phyloP scores from a whole-genome alignment of 2,113 vertebrate species.

The Otocyon megalotis region DNA sequence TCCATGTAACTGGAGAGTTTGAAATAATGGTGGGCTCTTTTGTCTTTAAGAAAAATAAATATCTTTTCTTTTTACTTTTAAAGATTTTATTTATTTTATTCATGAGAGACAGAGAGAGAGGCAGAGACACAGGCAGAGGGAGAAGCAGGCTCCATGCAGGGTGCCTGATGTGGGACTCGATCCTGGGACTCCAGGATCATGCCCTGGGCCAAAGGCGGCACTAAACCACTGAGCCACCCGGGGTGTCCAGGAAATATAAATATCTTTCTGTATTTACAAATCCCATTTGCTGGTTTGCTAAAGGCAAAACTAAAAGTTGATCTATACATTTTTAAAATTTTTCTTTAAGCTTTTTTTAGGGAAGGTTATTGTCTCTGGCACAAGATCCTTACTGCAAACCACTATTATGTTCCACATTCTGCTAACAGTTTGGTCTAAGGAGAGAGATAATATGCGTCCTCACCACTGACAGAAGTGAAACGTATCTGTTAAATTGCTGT shows the following conservation, averaged over 20 bases:
- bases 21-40: background rate
- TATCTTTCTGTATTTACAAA: background rate
- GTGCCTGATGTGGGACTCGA: too few species aligned
- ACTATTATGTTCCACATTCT: background rate
- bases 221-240: too few species aligned
- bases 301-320: background rate
- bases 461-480: constrained; percentile 42
- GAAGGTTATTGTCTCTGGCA: background rate
- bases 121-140: too few species aligned
- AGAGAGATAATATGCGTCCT: background rate
- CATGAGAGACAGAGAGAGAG: too few species aligned
- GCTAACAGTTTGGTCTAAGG: background rate
- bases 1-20: background rate
- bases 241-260: background rate
- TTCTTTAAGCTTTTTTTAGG: background rate
- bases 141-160: too few species aligned
- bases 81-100: too few species aligned
- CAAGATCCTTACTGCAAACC: background rate
- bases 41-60: background rate
- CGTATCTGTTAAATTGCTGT: background rate
- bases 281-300: background rate
- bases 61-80: background rate
- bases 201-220: too few species aligned
- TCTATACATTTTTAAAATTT: background rate
- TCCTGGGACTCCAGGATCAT: too few species aligned